phyloP scores from a whole-genome alignment of 2,113 vertebrate species.

The Platysternon megacephalum region DNA sequence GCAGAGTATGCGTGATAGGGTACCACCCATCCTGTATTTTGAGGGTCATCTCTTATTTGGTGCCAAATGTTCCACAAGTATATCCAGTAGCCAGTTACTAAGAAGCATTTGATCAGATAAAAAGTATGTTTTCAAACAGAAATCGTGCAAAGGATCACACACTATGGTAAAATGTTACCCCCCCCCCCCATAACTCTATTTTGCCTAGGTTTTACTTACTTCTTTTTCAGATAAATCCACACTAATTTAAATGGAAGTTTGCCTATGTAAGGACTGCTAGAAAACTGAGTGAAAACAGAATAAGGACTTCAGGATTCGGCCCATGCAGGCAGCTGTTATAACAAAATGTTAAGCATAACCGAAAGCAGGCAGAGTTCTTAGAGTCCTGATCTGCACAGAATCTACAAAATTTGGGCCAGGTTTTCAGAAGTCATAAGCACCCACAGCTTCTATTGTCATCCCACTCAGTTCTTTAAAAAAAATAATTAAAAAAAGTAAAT shows the following conservation, averaged over 20 bases:
- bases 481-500: too few relatives aligned
- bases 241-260: not conserved
- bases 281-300: not conserved
- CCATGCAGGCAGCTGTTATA: not conserved
- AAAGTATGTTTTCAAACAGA: not conserved
- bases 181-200: not conserved
- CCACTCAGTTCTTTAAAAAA: too few relatives aligned
- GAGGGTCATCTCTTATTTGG: not conserved
- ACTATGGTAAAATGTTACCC: not conserved
- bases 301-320: not conserved
- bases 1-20: not conserved
- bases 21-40: slow-evolving; percentile 18
- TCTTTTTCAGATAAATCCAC: not conserved
- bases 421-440: not conserved
- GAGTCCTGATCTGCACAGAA: not conserved
- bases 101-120: not conserved
- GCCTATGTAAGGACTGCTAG: not conserved
- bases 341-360: not conserved
- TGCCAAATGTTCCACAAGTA: not conserved
- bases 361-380: not conserved
- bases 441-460: too few relatives aligned
- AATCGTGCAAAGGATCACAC: not conserved
- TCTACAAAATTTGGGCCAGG: fast-evolving
- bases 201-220: not conserved
- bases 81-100: not conserved